Evolutionary conservation across 1,140 invertebrate species (phyloP), one percentile per base, ranked within the genome.

Genomic region (Aculops lycopersici): DNA sequence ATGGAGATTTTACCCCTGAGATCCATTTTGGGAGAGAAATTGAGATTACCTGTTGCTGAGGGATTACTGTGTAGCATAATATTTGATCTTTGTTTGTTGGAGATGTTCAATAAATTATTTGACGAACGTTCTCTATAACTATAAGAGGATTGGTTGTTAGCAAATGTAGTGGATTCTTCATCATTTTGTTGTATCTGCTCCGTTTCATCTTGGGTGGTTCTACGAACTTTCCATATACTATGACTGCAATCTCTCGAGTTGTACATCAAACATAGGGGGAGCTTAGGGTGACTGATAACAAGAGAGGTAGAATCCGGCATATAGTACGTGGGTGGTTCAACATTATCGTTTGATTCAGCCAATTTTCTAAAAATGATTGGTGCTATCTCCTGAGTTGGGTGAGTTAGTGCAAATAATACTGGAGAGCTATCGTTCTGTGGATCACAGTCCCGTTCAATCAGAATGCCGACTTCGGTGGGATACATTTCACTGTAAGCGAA

Each of bases 331-430:
- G 16, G 5, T 15, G 12, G n/a, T 17, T 24, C 21, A n/a, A 18
- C 35, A 42, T 44, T 5, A 41, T 8, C 16, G 16, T 39, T 38
- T 41, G 21, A 18, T 17, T 16, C 4, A 16, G 21, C n/a, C n/a
- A 17, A 38, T 50, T 72, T 74, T 24, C 49, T 47, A 40, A 73
- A 65, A 4, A 81, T 59, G 20, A 84, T 65, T 3, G 79, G 79
- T 40, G 70, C 69, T 20, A 83, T 71, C 59, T 86, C 80, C 58
- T 84, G 74, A 20, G 86, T 58, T 1, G 79, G 78, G 64, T 86
- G 77, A 17, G 71, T 63, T 46, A 86, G 57, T 20, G 76, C 79
- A 57, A 77, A 86, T 36, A 76, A 60, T 1, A 67, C 67, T 1
- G 72, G 70, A 12, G 21, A 35, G 35, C 36, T 35, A 16, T 12